Evolutionary conservation across 2,113 vertebrate genomes (phyloP).

Genomic region (Rhea pennata): DNA sequence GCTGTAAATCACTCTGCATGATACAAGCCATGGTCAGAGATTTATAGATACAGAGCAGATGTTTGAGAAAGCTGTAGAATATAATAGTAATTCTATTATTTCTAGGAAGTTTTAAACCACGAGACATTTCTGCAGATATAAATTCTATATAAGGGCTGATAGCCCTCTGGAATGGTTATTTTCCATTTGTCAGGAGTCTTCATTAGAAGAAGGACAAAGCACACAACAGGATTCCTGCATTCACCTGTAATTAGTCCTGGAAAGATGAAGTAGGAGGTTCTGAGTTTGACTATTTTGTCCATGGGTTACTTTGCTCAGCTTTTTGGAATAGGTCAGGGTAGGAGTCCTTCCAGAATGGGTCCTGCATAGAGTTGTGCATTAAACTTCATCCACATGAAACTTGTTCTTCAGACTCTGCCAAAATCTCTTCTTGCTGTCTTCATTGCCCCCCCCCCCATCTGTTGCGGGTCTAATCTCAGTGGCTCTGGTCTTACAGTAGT

Average conservation of each 20-base stretch:
- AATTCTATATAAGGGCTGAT: neutral
- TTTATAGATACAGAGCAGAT: neutral
- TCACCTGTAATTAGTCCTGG: slow-evolving; percentile 4
- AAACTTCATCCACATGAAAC: neutral
- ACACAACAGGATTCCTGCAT: neutral
- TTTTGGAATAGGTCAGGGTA: neutral
- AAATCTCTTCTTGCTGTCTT: neutral
- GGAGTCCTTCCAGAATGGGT: neutral
- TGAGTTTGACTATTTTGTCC: neutral
- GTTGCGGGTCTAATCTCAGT: neutral
- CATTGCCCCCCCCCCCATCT: neutral
- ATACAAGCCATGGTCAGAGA: neutral
- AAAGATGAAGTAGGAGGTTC: neutral
- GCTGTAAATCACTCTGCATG: neutral
- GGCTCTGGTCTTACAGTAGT: neutral
- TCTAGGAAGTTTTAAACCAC: neutral
- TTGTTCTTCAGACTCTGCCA: neutral
- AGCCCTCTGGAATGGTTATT: neutral
- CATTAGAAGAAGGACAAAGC: neutral
- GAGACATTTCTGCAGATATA: neutral
- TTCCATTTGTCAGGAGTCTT: neutral
- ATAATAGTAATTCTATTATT: neutral
- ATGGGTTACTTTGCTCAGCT: neutral
- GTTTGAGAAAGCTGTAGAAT: neutral
- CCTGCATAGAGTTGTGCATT: neutral